Evolutionary conservation across 2,797 vertebrate species (phyloP).

Genomic region (Bovichtus diacanthus): DNA sequence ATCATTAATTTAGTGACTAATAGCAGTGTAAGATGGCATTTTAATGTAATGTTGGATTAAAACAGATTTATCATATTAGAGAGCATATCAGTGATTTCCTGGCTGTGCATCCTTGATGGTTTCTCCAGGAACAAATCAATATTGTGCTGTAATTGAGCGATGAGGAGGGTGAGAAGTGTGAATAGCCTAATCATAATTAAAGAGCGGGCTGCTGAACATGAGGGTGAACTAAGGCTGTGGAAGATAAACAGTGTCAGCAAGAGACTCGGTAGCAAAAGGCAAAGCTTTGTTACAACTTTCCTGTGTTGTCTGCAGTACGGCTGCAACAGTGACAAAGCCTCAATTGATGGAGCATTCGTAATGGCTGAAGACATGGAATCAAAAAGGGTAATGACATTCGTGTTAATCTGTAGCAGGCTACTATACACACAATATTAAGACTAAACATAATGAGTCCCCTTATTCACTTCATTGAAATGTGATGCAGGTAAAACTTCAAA

Average conservation of each 20-base stretch:
- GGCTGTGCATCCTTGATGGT: constrained; percentile 86
- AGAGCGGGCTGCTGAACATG: constrained; percentile 77
- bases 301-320: constrained; percentile 67
- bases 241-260: constrained; percentile 78
- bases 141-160: constrained; percentile 89
- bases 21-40: constrained; percentile 84
- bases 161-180: constrained; percentile 86
- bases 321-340: constrained; percentile 11
- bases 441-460: constrained; percentile 43
- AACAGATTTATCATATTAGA: constrained; percentile 90
- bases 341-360: constrained; percentile 7
- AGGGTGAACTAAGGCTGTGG: constrained; percentile 66
- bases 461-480: constrained; percentile 52
- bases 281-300: constrained; percentile 58
- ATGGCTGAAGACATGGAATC: constrained; percentile 17
- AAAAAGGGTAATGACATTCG: constrained; percentile 33
- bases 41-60: constrained; percentile 87
- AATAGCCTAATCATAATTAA: constrained; percentile 90
- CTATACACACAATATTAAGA: constrained; percentile 32
- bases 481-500: constrained; percentile 60
- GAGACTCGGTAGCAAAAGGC: constrained; percentile 50
- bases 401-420: constrained; percentile 7
- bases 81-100: constrained; percentile 86
- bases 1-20: constrained; percentile 87
- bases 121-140: constrained; percentile 88